Conservation (phyloP, 2,113 vertebrate species). For the Fulica atra region DNA sequence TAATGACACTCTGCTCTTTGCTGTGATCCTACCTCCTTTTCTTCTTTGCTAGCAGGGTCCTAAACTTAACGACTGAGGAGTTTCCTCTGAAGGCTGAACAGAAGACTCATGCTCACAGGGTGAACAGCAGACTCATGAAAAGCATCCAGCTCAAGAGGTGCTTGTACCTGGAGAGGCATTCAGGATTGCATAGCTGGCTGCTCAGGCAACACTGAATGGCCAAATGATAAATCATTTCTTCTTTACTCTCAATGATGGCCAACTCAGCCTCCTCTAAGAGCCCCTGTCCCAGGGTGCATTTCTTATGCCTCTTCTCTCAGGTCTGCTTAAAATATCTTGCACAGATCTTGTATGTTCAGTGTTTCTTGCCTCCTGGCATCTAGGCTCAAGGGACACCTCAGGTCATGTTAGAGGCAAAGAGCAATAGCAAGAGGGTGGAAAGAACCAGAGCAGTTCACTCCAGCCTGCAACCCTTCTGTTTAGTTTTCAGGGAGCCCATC, state of each 20-base stretch:
- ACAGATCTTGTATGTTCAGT: not conserved
- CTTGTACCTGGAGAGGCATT: slow-evolving; percentile 36
- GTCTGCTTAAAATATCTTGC: not conserved
- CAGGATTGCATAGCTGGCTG: not conserved
- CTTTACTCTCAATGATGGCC: not conserved
- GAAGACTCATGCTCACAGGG: not conserved
- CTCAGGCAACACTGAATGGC: not conserved
- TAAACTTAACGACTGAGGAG: slow-evolving; percentile 23
- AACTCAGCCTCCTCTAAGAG: not conserved
- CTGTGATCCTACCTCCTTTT: slow-evolving; percentile 23
- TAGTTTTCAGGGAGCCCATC: not conserved
- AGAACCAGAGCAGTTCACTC: not conserved
- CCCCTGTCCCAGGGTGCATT: not conserved
- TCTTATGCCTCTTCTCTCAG: not conserved
- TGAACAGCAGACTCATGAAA: not conserved
- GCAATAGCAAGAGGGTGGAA: not conserved
- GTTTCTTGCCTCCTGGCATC: not conserved
- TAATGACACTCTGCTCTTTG: slow-evolving; percentile 3
- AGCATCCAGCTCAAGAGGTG: slow-evolving; percentile 33
- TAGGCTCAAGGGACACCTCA: not conserved
- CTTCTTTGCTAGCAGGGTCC: not conserved
- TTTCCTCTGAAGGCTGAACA: not conserved
- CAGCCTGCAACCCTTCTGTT: not conserved
- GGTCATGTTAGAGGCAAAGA: not conserved
- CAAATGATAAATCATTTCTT: not conserved